Evolutionary conservation across 1,140 invertebrate species (phyloP), one percentile per base, ranked within the genome.

Genomic region (Drosophila pseudoananassae): DNA sequence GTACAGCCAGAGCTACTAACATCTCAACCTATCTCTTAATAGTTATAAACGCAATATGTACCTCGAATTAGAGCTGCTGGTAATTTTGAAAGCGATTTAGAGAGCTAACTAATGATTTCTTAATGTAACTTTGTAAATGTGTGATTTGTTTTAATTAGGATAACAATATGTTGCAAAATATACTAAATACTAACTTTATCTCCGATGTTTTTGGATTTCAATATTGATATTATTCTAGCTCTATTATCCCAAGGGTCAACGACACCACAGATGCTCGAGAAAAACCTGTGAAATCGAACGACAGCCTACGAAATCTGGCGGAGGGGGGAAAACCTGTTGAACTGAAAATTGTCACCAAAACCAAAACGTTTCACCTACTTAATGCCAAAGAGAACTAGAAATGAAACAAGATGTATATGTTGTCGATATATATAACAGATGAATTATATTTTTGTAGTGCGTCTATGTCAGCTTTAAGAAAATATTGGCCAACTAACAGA

Each of bases 341-440:
- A 15, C 60, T 91, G 50, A 91, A 89, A 80, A 91, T 91, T 15
- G 68, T 91, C 25, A 91, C 84, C 14, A 79, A 52, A 53, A 91
- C 84, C 17, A 79, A 52, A 59, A 87, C 80, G n/a, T 55, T 91
- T 55, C 52, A 89, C 23, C 78, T 83, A 1, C 33, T 84, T 52
- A 71, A 74, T 15, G 17, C 59, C 47, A 63, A 54, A 15, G 43
- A 81, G 68, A 82, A 64, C 38, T 33, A 65, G 31, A 76, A 54
- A 40, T 54, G 12, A 38, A 25, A 3, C 5, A 46, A 4, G 7
- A 23, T 47, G 2, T 36, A 31, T 27, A 10, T 40, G 55, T 66
- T 43, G 27, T 71, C 12, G 3, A n/a, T 53, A 20, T 10, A 38
- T 6, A 36, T 20, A 20, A 20, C 20, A 46, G 20, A 25, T 46